Conservation (phyloP, 2,797 vertebrate species). For the Semotilus atromaculatus region DNA sequence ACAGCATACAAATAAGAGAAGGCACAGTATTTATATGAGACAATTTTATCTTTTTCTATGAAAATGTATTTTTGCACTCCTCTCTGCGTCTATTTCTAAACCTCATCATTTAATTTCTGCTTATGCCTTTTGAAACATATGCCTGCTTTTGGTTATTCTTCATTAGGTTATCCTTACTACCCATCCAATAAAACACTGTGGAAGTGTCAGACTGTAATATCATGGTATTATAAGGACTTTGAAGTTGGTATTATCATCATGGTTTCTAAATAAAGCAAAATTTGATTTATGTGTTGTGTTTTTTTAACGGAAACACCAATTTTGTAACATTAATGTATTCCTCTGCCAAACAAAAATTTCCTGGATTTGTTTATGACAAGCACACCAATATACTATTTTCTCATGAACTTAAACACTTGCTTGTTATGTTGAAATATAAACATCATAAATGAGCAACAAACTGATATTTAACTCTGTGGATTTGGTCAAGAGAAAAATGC, state of each 20-base stretch:
- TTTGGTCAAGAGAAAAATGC: background rate
- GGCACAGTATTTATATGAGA: conserved; percentile 66
- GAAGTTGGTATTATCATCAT: background rate
- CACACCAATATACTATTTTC: background rate
- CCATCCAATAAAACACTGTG: conserved; percentile 3
- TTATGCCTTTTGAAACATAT: background rate
- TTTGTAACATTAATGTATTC: background rate
- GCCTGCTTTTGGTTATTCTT: background rate
- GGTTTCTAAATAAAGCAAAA: background rate
- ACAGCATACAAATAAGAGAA: conserved; percentile 1
- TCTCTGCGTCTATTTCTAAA: conserved; percentile 62
- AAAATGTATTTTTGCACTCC: conserved; percentile 80
- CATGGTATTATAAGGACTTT: background rate
- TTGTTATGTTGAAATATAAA: background rate
- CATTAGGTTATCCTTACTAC: conserved; percentile 4
- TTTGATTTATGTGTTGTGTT: background rate
- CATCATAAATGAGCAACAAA: background rate
- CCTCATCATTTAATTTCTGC: conserved; percentile 66
- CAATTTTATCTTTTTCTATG: conserved; percentile 73
- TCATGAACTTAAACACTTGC: background rate
- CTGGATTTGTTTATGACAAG: background rate
- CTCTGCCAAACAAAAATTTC: background rate
- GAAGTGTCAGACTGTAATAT: background rate
- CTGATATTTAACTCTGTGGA: background rate
- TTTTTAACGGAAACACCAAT: background rate